These are phyloP conservation scores for Palythoa heliodiscus DNA, from an alignment of 92 coral and sea anemone species.

Conservation along the genomic window DNA sequence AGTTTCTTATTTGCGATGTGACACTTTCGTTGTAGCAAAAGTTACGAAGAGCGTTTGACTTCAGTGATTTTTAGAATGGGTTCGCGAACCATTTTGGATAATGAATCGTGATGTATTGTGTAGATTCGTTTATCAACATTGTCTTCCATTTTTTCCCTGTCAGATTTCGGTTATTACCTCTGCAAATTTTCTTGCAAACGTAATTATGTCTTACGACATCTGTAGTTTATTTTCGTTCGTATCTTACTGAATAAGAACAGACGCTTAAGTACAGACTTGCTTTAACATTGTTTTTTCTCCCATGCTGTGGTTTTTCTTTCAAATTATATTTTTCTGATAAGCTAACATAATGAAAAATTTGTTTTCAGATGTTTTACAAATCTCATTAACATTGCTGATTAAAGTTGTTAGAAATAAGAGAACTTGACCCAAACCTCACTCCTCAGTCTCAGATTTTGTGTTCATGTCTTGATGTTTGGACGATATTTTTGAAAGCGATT, in stretches of 20 bases:
- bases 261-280: not conserved
- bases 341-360: not conserved
- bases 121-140: conserved; percentile 15
- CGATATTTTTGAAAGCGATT: too few relatives aligned
- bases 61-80: conserved; percentile 1
- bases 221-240: not conserved
- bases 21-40: too few relatives aligned
- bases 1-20: not conserved
- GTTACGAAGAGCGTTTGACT: not conserved
- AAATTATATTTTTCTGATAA: not conserved
- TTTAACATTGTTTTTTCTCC: not conserved
- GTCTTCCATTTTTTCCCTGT: not conserved
- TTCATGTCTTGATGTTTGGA: too few relatives aligned
- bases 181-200: not conserved
- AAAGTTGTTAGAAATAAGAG: not conserved
- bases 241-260: not conserved
- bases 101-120: conserved; percentile 8
- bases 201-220: not conserved
- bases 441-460: too few relatives aligned
- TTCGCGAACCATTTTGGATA: not conserved
- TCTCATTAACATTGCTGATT: not conserved
- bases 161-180: not conserved
- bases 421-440: not conserved
- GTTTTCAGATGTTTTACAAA: not conserved
- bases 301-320: not conserved